phyloP scores from a whole-genome alignment of 2,888 invertebrate species.

The Eupithecia inturbata region DNA sequence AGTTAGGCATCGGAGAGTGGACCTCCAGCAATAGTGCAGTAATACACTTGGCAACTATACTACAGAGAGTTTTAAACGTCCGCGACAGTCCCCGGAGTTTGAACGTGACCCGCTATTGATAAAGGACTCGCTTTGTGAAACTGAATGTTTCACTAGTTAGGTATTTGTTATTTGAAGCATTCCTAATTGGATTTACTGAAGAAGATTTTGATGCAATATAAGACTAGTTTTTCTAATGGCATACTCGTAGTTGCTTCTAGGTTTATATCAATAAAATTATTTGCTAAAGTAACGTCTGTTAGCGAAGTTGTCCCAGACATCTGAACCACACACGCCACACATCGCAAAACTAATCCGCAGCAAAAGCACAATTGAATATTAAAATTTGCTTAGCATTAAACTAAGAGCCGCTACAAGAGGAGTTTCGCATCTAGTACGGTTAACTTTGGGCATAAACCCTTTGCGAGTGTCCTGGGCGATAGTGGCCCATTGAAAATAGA shows the following conservation, averaged over 20 bases:
- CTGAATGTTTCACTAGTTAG: conserved; percentile 34
- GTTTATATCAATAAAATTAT: conserved; percentile 10
- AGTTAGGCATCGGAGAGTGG: conserved; percentile 35
- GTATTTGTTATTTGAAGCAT: conserved; percentile 34
- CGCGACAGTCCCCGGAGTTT: conserved; percentile 66
- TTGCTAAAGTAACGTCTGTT: conserved; percentile 23
- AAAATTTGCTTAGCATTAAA: conserved; percentile 80
- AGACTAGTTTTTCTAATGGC: not conserved
- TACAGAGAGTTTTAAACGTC: conserved; percentile 66
- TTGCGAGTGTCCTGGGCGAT: conserved; percentile 78
- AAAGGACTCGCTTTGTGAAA: conserved; percentile 47
- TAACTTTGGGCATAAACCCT: conserved; percentile 79
- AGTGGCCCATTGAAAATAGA: conserved; percentile 83
- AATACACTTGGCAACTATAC: conserved; percentile 70
- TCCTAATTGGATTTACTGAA: not conserved
- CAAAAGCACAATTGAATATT: conserved; percentile 81
- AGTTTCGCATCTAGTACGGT: conserved; percentile 71
- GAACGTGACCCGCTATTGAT: conserved; percentile 66
- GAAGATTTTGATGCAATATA: not conserved
- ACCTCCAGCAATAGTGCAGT: conserved; percentile 57
- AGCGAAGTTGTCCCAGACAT: conserved; percentile 32
- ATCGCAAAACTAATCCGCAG: conserved; percentile 35
- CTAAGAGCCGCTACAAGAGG: conserved; percentile 69
- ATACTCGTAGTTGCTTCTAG: not conserved
- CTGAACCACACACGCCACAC: conserved; percentile 34